Percentiles rank a stretch among this genome's conserved stretches.
Conservation (phyloP, 2,888 invertebrate species). For the Alitta virens region DNA sequence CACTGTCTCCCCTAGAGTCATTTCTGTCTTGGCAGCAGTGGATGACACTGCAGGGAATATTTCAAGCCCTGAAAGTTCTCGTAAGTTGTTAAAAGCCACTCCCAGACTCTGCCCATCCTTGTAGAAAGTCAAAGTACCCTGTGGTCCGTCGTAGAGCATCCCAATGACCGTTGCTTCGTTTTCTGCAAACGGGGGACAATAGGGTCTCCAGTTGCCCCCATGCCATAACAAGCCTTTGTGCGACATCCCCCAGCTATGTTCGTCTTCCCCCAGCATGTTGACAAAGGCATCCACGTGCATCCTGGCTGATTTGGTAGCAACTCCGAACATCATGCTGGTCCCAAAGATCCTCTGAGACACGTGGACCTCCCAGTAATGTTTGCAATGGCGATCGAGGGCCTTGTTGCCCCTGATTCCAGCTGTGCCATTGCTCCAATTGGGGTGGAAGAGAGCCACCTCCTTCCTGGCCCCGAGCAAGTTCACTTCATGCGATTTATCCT, state of each 20-base stretch:
- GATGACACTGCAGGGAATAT: constrained; percentile 71
- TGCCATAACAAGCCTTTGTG: constrained; percentile 74
- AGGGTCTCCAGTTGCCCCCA: constrained; percentile 65
- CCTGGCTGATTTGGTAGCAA: constrained; percentile 63
- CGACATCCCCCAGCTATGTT: constrained; percentile 70
- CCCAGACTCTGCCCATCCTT: constrained; percentile 71
- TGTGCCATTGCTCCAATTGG: constrained; percentile 74
- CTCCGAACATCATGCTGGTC: constrained; percentile 75
- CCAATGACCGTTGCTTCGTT: constrained; percentile 70
- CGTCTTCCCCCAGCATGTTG: constrained; percentile 72
- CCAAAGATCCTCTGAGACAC: constrained; percentile 69
- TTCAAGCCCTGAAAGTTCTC: constrained; percentile 62
- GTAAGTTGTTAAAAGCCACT: constrained; percentile 68
- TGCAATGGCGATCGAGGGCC: constrained; percentile 64
- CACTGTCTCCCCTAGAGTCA: constrained; percentile 65
- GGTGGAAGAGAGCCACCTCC: constrained; percentile 69
- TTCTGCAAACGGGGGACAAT: constrained; percentile 70
- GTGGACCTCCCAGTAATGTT: constrained; percentile 68
- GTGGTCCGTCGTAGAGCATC: constrained; percentile 66
- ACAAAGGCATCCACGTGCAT: constrained; percentile 70
- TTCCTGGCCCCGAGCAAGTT: constrained; percentile 59
- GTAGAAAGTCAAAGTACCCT: constrained; percentile 70
- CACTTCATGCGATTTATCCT: constrained; percentile 62
- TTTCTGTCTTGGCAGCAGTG: constrained; percentile 74
- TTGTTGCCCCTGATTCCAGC: constrained; percentile 70